These are phyloP conservation scores for Dipodomys stephensi DNA, from an alignment of 2,113 vertebrate genomes.

Conservation along the genomic window DNA sequence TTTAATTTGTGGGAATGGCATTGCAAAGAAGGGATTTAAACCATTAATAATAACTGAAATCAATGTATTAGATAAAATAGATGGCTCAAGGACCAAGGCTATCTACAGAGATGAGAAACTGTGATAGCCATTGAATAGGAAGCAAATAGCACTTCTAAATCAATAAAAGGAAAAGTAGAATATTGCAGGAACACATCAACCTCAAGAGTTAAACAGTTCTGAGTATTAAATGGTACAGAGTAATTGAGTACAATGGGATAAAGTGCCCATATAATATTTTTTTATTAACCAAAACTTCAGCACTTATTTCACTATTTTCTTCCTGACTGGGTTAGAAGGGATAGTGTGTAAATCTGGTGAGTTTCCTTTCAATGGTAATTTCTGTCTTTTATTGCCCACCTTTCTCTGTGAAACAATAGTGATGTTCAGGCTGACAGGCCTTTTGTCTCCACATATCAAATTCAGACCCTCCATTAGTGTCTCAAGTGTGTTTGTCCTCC, in stretches of 20 bases:
- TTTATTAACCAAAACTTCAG: not conserved
- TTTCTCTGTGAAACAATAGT: constrained; percentile 59
- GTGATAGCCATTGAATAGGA: not conserved
- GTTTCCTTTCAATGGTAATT: not conserved
- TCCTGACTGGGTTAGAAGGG: not conserved
- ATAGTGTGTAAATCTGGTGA: not conserved
- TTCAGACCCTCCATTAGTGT: constrained; percentile 66
- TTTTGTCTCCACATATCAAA: constrained; percentile 71
- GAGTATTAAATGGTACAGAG: not conserved
- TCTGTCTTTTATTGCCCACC: constrained; percentile 16
- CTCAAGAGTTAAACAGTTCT: not conserved
- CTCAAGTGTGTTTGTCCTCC: constrained; percentile 66
- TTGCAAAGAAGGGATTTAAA: not conserved
- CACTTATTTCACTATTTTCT: not conserved
- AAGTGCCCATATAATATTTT: not conserved
- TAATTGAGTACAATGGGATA: not conserved
- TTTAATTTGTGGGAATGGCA: constrained; percentile 4
- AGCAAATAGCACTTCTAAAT: not conserved
- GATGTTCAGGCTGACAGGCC: constrained; percentile 39
- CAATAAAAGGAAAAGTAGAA: not conserved
- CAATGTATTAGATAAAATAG: not conserved
- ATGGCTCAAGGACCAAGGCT: not conserved
- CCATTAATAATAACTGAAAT: not conserved
- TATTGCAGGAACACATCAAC: not conserved
- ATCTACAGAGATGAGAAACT: not conserved